A percentile compares a stretch with the other conserved stretches of the same genome.
Conservation (phyloP, 2,797 vertebrate species). For the Orientallactaga sibirica region DNA sequence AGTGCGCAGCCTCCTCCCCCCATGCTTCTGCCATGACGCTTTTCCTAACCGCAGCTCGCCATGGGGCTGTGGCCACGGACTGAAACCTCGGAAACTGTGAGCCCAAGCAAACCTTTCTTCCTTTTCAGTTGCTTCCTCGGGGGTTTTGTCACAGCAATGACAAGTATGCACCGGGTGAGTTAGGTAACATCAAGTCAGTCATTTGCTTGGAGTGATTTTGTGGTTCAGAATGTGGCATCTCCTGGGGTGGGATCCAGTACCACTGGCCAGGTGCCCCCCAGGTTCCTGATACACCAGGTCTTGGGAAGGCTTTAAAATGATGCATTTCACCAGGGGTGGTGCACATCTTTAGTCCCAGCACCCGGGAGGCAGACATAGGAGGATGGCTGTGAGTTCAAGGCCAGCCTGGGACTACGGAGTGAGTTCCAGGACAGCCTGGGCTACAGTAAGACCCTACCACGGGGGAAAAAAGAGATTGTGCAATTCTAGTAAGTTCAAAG, state of each 20-base stretch:
- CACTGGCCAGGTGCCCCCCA: fast-evolving
- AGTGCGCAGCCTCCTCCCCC: neutral
- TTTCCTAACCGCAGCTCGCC: neutral
- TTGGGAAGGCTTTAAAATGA: neutral
- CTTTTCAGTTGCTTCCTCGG: neutral
- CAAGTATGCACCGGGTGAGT: neutral
- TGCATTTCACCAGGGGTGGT: neutral
- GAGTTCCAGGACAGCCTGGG: neutral
- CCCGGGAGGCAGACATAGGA: too few species aligned
- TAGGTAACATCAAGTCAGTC: fast-evolving
- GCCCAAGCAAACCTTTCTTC: neutral
- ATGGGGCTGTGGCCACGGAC: neutral
- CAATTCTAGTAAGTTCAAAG: neutral
- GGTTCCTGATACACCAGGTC: neutral
- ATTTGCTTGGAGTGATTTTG: too few species aligned
- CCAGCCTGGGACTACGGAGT: too few species aligned
- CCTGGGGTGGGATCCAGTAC: neutral
- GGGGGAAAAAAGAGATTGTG: neutral
- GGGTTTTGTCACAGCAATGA: neutral
- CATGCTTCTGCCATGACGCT: neutral
- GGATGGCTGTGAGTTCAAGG: too few species aligned
- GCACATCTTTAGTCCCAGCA: too few species aligned
- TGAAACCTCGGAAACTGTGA: neutral
- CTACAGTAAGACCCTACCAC: too few species aligned
- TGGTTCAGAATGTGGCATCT: fast-evolving